These are phyloP conservation scores for Rhizomys pruinosus DNA, from an alignment of 2,113 vertebrate genomes.

Conservation along the genomic window DNA sequence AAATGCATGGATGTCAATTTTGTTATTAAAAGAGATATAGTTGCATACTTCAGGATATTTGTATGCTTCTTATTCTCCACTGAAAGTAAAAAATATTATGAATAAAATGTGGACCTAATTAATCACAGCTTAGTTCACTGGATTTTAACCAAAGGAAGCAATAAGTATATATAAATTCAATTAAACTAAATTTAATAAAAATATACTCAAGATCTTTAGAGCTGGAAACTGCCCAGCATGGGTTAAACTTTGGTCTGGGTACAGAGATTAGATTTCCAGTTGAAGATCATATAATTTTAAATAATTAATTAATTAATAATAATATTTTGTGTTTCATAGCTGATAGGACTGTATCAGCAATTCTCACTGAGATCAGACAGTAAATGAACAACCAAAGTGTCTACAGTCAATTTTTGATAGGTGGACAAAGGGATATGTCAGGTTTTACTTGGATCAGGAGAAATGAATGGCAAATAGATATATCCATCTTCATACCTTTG, in stretches of 20 bases:
- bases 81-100: neutral
- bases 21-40: neutral
- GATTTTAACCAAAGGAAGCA: neutral
- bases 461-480: neutral
- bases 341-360: neutral
- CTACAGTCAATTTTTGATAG: neutral
- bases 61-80: neutral
- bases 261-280: neutral
- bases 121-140: neutral
- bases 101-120: neutral
- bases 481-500: too few species aligned
- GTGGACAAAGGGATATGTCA: neutral
- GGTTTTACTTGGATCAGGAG: neutral
- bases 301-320: neutral
- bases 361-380: neutral
- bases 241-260: neutral
- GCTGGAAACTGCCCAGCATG: neutral
- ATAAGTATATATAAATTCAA: neutral
- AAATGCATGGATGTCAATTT: too few species aligned
- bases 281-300: neutral
- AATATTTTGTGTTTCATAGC: neutral
- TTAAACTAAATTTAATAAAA: neutral
- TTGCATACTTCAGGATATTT: neutral
- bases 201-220: neutral
- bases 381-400: fast-evolving